Base-by-base conservation (phyloP, 2,888 invertebrate genomes). In the Plagiodera versicolora region DNA sequence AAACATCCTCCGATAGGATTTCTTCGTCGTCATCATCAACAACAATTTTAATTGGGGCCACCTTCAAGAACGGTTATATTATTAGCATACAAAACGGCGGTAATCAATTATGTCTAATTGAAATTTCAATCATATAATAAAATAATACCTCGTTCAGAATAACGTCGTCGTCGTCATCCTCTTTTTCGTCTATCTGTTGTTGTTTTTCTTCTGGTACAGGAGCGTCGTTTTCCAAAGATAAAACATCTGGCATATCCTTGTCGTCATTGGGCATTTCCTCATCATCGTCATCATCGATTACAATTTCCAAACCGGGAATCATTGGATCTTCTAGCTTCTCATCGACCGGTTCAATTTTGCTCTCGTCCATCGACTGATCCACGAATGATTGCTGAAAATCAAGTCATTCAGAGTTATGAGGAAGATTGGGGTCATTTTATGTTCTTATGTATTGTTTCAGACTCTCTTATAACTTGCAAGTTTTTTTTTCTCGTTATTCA, bases 101-200 rank as follows among this genome's bases (percentile, higher is more conserved):
- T 32, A 2, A n/a, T 51, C 17, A 4, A 14, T 20, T 10, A 18
- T 20, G 11, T 20, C 24, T 9, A n/a, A 49, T 18, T 49, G 14
- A 18, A 20, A 20, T 20, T 20, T 24, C 11, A 2, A n/a, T 24
- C 11, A 11, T 1, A 17, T 8, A 6, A 10, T 2, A 55, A 28
- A 11, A 19, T n/a, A 1, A 57, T 39, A 87, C 87, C 62, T 88
- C 84, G 66, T 88, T 86, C 67, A 89, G 84, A 53, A 89, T 87
- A 59, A 89, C 88, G 73, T 89, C 89, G 69, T 88, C 88, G 64
- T 87, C 87, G 6, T 83, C 86, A n/a, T 83, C 77, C 8, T 74
- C 75, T 17, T 73, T 74, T 16, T 64, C 62, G n/a, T n/a, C n/a
- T n/a, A n/a, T n/a, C n/a, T n/a, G n/a, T n/a, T n/a, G n/a, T n/a